Percentiles rank a stretch among this genome's conserved stretches.
Evolutionary conservation across 2,888 invertebrate species (phyloP).

Genomic region (Achlya flavicornis): DNA sequence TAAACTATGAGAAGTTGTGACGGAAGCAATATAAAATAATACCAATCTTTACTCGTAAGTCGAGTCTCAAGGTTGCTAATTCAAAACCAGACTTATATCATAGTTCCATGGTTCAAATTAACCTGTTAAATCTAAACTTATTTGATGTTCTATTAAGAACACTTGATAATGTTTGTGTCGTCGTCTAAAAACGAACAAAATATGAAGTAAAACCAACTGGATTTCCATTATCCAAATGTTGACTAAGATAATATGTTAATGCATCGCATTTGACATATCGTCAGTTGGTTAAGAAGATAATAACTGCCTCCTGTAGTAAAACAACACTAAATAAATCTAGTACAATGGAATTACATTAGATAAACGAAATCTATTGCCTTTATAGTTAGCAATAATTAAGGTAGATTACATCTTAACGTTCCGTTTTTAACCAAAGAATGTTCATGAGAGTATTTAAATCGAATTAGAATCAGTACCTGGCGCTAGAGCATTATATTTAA

Average conservation of each 20-base stretch:
- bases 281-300: no score
- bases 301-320: background rate
- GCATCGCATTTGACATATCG: background rate
- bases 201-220: no score
- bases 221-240: background rate
- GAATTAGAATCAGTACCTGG: conserved; percentile 25
- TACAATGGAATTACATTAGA: conserved; percentile 9
- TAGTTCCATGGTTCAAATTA: no score
- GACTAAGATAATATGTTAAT: no score
- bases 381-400: conserved; percentile 19
- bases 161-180: no score
- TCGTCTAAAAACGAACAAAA: no score
- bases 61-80: no score
- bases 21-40: background rate
- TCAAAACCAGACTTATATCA: no score
- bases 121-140: no score
- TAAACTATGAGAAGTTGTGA: conserved; percentile 4
- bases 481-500: conserved; percentile 33
- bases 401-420: background rate
- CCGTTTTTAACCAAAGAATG: conserved; percentile 1
- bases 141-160: no score
- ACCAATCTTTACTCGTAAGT: no score
- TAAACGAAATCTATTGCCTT: conserved; percentile 1
- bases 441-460: background rate
- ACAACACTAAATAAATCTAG: background rate